Conservation (phyloP, 2,797 vertebrate genomes). For the Brotogeris chrysoptera region DNA sequence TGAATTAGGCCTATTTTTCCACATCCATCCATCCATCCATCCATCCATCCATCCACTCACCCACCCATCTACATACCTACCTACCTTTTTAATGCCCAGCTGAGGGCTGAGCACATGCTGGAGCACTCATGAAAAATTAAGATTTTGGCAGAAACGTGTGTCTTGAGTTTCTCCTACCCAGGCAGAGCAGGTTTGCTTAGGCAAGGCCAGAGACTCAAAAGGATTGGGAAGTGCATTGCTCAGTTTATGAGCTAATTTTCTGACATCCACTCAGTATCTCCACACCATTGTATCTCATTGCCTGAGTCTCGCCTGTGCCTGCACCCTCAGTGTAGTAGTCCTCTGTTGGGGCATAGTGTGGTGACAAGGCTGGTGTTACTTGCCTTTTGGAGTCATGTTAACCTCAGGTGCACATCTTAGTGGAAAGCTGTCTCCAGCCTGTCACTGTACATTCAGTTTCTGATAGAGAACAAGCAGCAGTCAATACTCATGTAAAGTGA, state of each 20-base stretch:
- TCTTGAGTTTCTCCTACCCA: neutral
- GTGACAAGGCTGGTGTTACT: neutral
- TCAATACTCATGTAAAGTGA: rapidly evolving
- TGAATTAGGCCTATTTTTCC: neutral
- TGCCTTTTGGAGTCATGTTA: neutral
- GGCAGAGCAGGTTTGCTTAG: neutral
- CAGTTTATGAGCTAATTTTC: neutral
- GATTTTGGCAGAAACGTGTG: neutral
- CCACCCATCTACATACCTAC: too few relatives aligned
- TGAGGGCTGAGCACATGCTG: neutral
- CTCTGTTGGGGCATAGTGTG: neutral
- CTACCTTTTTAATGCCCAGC: neutral
- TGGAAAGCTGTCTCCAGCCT: neutral
- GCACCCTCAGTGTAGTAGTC: neutral
- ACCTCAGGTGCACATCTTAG: rapidly evolving
- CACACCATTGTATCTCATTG: neutral
- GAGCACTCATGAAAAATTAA: neutral
- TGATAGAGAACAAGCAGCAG: neutral
- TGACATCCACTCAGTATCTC: neutral
- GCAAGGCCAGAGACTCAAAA: neutral
- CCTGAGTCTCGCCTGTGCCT: neutral
- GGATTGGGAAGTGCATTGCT: neutral
- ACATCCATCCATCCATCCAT: too few relatives aligned
- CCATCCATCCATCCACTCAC: too few relatives aligned
- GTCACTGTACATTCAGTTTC: neutral